A percentile compares a stretch with the other conserved stretches of the same genome.
Conservation (phyloP, 2,797 vertebrate genomes). For the Scolopax rusticola region DNA sequence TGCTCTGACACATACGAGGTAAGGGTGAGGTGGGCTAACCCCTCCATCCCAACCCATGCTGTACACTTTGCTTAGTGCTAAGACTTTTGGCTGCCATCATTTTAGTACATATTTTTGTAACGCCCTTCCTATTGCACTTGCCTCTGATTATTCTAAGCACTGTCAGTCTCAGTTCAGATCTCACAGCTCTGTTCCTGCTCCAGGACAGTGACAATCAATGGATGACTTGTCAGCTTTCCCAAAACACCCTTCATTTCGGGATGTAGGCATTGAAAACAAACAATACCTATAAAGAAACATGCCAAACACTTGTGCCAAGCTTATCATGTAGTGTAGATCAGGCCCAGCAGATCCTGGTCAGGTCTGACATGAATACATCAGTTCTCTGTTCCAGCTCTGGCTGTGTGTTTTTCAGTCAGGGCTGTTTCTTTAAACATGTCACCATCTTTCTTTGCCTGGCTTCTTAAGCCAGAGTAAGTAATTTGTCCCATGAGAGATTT, state of each 20-base stretch:
- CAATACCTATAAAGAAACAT: neutral
- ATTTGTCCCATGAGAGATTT: constrained; percentile 41
- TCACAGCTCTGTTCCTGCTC: neutral
- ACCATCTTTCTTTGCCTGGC: neutral
- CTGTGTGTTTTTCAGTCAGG: neutral
- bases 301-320: neutral
- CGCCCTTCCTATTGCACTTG: neutral
- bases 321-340: neutral
- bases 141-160: neutral
- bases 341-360: neutral
- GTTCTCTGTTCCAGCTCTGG: neutral
- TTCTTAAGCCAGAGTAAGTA: constrained; percentile 5
- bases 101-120: neutral
- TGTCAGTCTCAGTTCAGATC: neutral
- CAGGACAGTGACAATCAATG: neutral
- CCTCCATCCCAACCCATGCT: neutral
- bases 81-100: neutral
- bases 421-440: constrained; percentile 4
- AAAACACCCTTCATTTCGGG: neutral
- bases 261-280: neutral
- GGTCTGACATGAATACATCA: neutral
- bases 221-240: neutral
- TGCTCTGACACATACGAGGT: neutral
- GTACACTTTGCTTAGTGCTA: neutral
- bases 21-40: neutral